Conservation (phyloP, 92 coral and sea anemone species). For the Phenganax marumi region DNA sequence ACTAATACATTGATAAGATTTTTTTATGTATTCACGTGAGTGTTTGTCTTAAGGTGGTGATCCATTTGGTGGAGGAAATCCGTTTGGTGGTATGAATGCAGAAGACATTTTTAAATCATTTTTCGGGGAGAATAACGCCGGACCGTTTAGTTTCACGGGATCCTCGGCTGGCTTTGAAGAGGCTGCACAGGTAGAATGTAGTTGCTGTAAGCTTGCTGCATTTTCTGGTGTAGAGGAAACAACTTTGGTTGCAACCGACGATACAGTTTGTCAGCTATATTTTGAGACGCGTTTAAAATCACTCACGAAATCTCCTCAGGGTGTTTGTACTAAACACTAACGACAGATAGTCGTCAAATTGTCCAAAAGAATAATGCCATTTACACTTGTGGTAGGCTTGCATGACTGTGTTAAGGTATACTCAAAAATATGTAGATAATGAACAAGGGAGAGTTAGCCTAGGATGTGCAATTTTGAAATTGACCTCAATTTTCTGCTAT, state of each 20-base stretch:
- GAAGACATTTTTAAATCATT: slow-evolving; percentile 84
- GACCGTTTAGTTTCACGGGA: slow-evolving; percentile 70
- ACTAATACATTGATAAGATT: background rate
- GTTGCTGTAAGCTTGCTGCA: background rate
- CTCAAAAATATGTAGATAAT: too few relatives aligned
- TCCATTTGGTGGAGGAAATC: slow-evolving; percentile 75
- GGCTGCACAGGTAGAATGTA: slow-evolving; percentile 30
- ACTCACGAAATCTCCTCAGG: too few relatives aligned
- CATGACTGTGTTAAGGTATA: too few relatives aligned
- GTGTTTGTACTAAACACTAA: too few relatives aligned
- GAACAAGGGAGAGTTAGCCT: too few relatives aligned
- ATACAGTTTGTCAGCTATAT: background rate
- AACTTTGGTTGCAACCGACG: background rate
- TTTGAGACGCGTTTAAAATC: too few relatives aligned
- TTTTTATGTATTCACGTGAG: background rate
- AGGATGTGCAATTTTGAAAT: too few relatives aligned
- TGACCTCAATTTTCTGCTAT: too few relatives aligned
- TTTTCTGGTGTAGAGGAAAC: background rate
- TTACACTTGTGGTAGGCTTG: background rate
- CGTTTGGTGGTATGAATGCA: slow-evolving; percentile 74
- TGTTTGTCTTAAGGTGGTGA: slow-evolving; percentile 60
- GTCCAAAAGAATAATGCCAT: background rate
- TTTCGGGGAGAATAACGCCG: slow-evolving; percentile 75
- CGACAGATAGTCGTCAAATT: background rate
- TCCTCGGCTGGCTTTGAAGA: slow-evolving; percentile 71